Percentiles rank a stretch among this genome's conserved stretches.
phyloP scores from a whole-genome alignment of 2,113 vertebrate species.

The Pangasianodon hypophthalmus region DNA sequence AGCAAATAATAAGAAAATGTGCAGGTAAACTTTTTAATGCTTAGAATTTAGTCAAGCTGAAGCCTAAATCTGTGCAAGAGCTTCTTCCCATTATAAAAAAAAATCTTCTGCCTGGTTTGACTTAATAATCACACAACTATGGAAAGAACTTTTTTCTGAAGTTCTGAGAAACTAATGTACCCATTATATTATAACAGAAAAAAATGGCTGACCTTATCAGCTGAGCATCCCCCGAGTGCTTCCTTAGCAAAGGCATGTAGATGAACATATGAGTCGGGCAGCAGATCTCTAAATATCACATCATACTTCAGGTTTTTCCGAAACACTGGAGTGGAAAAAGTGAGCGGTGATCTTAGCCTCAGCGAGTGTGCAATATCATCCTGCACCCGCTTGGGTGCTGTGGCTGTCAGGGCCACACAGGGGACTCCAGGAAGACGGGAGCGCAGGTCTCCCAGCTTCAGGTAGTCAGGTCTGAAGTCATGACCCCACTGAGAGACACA shows the following conservation, averaged over 20 bases:
- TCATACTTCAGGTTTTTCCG: constrained; percentile 91
- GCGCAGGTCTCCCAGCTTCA: constrained; percentile 85
- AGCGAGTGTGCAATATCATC: constrained; percentile 83
- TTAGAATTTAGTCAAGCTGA: neutral
- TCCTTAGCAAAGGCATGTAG: constrained; percentile 85
- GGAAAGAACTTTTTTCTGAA: neutral
- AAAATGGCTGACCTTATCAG: constrained; percentile 43
- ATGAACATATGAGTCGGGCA: constrained; percentile 80
- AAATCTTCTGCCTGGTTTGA: neutral
- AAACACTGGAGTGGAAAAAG: constrained; percentile 88
- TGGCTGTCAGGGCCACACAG: constrained; percentile 91
- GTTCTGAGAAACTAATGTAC: neutral
- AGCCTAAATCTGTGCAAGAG: neutral
- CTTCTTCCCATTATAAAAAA: no score
- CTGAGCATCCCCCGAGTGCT: constrained; percentile 65
- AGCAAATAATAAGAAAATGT: neutral
- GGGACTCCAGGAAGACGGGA: constrained; percentile 72
- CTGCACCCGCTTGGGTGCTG: constrained; percentile 86
- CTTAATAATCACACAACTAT: neutral
- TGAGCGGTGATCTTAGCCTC: constrained; percentile 75
- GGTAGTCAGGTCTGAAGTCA: constrained; percentile 94
- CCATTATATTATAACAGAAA: neutral
- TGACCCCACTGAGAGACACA: constrained; percentile 99
- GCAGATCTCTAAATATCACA: constrained; percentile 87
- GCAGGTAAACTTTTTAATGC: neutral